Percentiles rank a stretch among this genome's conserved stretches.
Conservation (phyloP, 2,888 invertebrate species). For the Hipparchia sbordonii region DNA sequence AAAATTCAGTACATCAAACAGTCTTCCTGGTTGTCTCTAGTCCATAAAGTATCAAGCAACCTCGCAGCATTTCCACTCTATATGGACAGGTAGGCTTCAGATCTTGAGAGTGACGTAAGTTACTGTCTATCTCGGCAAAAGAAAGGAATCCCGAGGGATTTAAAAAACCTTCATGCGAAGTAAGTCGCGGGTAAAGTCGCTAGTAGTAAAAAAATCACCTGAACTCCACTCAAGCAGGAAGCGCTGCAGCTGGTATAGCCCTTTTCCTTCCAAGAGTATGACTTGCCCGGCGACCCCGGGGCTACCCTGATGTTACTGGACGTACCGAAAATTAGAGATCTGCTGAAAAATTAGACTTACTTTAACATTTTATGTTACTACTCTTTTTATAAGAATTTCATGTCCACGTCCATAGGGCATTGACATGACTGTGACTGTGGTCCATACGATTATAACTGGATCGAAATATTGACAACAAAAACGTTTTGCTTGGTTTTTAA, state of each 20-base stretch:
- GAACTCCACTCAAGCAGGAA: constrained; percentile 94
- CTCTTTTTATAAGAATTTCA: neutral
- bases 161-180: neutral
- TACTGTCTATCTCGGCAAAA: too few species aligned
- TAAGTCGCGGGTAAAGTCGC: neutral
- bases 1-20: neutral
- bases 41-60: too few species aligned
- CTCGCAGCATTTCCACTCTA: too few species aligned
- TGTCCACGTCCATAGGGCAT: neutral
- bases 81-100: too few species aligned
- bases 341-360: constrained; percentile 46
- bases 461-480: too few species aligned
- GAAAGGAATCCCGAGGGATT: too few species aligned
- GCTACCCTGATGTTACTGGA: constrained; percentile 85
- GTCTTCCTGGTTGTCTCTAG: neutral
- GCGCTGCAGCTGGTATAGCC: constrained; percentile 97
- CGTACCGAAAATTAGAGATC: constrained; percentile 73
- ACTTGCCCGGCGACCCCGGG: constrained; percentile 89
- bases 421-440: too few species aligned
- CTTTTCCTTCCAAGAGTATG: constrained; percentile 94
- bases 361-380: neutral
- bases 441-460: too few species aligned
- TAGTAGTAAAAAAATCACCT: constrained; percentile 52
- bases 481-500: too few species aligned
- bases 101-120: too few species aligned